These are phyloP conservation scores for Mastacembelus armatus DNA, from an alignment of 2,797 vertebrate species.

Conservation along the genomic window DNA sequence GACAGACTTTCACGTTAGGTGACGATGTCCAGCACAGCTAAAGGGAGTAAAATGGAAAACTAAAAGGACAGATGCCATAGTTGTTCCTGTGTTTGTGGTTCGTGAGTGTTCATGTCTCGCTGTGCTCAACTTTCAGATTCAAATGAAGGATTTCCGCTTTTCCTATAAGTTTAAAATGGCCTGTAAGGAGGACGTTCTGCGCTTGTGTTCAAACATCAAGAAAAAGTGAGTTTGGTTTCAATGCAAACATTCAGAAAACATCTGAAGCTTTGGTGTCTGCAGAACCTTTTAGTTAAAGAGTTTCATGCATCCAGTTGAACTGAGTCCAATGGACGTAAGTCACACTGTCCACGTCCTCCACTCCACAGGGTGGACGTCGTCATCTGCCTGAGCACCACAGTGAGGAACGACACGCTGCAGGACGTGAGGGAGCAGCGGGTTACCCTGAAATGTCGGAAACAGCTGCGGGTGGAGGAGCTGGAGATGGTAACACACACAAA, in stretches of 20 bases:
- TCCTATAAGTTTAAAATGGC: conserved; percentile 99
- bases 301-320: neutral
- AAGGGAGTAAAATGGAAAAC: neutral
- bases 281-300: neutral
- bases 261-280: neutral
- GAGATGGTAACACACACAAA: conserved; percentile 89
- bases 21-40: neutral
- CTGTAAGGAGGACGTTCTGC: conserved; percentile 96
- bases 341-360: neutral
- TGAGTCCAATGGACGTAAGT: neutral
- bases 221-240: conserved; percentile 87
- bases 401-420: conserved; percentile 95
- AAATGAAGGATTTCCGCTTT: conserved; percentile 98
- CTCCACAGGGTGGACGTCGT: conserved; percentile 94
- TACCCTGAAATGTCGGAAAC: conserved; percentile 94
- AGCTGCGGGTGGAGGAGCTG: conserved; percentile 95
- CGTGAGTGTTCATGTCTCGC: too few relatives aligned
- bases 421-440: conserved; percentile 94
- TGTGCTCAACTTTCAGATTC: conserved; percentile 81
- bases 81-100: neutral
- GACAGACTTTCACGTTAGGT: too few relatives aligned
- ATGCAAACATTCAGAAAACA: neutral
- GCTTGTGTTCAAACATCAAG: conserved; percentile 96
- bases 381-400: conserved; percentile 95
- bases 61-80: neutral